These are phyloP conservation scores for Ploceus nigricollis DNA, from an alignment of 2,113 vertebrate species.

Conservation along the genomic window DNA sequence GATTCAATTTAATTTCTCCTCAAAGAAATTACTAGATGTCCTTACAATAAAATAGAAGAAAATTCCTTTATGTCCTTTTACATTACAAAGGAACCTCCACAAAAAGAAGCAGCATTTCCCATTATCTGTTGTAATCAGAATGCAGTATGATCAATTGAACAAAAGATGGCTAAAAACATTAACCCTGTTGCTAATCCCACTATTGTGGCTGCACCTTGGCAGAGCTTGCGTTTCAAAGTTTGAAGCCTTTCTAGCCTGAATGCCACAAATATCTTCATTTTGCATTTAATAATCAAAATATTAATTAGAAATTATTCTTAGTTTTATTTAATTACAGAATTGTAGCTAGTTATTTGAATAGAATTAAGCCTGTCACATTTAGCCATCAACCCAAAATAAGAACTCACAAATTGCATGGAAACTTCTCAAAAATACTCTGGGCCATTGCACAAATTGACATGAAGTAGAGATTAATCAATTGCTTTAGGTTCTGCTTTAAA, in stretches of 20 bases:
- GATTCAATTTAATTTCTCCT: background rate
- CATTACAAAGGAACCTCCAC: background rate
- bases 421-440: background rate
- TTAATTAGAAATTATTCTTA: constrained; percentile 30
- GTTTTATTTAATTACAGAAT: constrained; percentile 39
- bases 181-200: background rate
- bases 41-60: background rate
- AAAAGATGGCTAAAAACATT: background rate
- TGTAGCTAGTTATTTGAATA: constrained; percentile 18
- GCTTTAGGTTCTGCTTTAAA: background rate
- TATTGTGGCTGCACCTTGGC: background rate
- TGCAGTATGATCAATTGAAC: background rate
- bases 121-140: background rate
- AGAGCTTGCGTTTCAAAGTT: background rate
- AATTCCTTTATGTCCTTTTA: background rate
- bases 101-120: background rate
- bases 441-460: background rate
- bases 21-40: background rate
- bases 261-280: background rate
- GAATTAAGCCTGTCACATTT: constrained; percentile 16
- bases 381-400: background rate
- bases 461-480: constrained; percentile 33
- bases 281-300: constrained; percentile 28
- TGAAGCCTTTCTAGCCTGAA: background rate
- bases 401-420: background rate